phyloP scores from a whole-genome alignment of 2,888 invertebrate species.

The Nomada ferruginata region DNA sequence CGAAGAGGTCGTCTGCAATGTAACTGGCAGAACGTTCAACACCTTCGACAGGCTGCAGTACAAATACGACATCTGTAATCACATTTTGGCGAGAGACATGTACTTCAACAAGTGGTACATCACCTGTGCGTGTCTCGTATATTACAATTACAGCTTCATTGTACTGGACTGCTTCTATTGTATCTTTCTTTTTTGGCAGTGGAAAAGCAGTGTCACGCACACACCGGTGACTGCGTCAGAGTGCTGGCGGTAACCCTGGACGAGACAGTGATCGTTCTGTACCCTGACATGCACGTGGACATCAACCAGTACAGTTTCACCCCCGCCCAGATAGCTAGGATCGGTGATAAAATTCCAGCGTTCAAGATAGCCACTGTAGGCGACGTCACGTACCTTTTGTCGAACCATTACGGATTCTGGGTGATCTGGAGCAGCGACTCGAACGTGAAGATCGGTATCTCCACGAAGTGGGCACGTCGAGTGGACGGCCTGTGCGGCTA shows the following conservation, averaged over 20 bases:
- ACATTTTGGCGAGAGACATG: constrained; percentile 89
- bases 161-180: not conserved
- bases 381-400: constrained; percentile 88
- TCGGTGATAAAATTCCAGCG: constrained; percentile 85
- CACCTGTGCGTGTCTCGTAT: constrained; percentile 85
- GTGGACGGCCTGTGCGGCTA: constrained; percentile 93
- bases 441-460: constrained; percentile 90
- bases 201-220: constrained; percentile 87
- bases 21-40: constrained; percentile 91
- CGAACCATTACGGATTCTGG: constrained; percentile 90
- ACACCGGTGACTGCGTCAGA: constrained; percentile 86
- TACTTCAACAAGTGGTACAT: constrained; percentile 89
- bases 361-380: constrained; percentile 90
- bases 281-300: constrained; percentile 78
- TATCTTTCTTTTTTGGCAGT: constrained; percentile 84
- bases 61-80: constrained; percentile 93
- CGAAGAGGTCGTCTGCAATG: constrained; percentile 88
- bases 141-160: not conserved
- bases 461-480: constrained; percentile 86
- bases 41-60: constrained; percentile 93
- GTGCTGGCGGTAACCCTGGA: constrained; percentile 88
- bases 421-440: constrained; percentile 89
- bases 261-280: constrained; percentile 86
- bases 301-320: constrained; percentile 72
- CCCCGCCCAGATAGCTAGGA: constrained; percentile 87